Evolutionary conservation across 1,140 invertebrate species (phyloP).

Genomic region (Metopolophium dirhodum): DNA sequence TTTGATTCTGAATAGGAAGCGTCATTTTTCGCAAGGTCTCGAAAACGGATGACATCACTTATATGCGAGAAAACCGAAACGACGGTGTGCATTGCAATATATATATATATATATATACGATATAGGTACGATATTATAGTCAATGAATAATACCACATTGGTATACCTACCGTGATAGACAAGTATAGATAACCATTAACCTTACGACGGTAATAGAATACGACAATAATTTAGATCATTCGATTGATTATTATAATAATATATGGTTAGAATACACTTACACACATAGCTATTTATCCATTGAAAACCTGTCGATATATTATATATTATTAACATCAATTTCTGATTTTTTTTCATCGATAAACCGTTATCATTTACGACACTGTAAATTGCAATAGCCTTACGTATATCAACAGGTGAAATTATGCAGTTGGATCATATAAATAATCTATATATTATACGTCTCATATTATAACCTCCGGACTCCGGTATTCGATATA

Average conservation of each 20-base stretch:
- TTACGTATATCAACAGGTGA: neutral
- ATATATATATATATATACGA: neutral
- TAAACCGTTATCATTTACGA: neutral
- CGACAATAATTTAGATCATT: neutral
- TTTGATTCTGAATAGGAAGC: constrained; percentile 14
- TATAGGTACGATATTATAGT: neutral
- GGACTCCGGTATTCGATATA: neutral
- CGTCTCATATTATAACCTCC: neutral
- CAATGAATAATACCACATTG: neutral
- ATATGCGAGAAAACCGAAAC: neutral
- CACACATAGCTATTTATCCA: neutral
- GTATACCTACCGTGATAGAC: neutral
- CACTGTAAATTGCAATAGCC: neutral
- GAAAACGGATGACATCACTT: neutral
- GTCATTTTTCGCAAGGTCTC: neutral
- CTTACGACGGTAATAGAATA: neutral
- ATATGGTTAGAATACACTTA: neutral
- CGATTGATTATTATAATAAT: neutral
- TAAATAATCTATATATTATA: neutral
- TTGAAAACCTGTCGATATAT: neutral
- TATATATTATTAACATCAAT: neutral
- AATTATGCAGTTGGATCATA: neutral
- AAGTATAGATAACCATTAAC: neutral
- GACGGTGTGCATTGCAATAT: neutral
- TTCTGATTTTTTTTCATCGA: neutral